A percentile compares a stretch with the other conserved stretches of the same genome.
Conservation (phyloP, 2,113 vertebrate genomes). For the Tychaedon coryphoeus region DNA sequence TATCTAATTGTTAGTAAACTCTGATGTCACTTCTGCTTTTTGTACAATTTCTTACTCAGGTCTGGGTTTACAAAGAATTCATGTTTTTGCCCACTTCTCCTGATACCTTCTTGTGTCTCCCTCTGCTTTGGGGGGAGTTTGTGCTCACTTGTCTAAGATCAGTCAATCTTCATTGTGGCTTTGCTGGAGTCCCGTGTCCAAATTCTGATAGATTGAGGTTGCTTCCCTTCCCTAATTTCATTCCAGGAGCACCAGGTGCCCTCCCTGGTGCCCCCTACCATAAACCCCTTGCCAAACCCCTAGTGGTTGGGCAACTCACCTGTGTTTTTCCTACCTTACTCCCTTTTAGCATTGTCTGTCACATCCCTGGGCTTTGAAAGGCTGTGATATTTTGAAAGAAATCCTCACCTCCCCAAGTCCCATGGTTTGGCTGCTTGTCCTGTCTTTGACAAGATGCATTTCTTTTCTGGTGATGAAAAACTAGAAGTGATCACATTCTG, state of each 20-base stretch:
- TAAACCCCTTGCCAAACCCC: fast-evolving
- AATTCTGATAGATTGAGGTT: fast-evolving
- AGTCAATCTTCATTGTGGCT: not conserved
- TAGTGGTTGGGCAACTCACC: not conserved
- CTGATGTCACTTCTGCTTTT: not conserved
- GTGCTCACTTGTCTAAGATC: not conserved
- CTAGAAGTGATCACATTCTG: not conserved
- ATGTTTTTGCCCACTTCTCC: fast-evolving
- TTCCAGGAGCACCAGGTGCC: not conserved
- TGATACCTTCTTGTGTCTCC: not conserved
- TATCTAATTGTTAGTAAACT: not conserved
- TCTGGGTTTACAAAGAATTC: not conserved
- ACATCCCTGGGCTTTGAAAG: not conserved
- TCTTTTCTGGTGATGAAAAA: not conserved
- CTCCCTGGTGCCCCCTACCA: not conserved
- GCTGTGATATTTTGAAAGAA: not conserved
- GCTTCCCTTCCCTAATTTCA: fast-evolving
- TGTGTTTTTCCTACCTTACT: not conserved
- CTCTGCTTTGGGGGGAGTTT: not conserved
- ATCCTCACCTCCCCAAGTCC: too few relatives aligned
- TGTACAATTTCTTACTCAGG: not conserved
- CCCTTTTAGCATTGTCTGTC: not conserved
- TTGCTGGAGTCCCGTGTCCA: not conserved
- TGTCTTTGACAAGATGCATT: not conserved
- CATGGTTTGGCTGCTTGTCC: not conserved